A percentile compares a stretch with the other conserved stretches of the same genome.
Conservation (phyloP, 2,113 vertebrate genomes). For the Cebus imitator region DNA sequence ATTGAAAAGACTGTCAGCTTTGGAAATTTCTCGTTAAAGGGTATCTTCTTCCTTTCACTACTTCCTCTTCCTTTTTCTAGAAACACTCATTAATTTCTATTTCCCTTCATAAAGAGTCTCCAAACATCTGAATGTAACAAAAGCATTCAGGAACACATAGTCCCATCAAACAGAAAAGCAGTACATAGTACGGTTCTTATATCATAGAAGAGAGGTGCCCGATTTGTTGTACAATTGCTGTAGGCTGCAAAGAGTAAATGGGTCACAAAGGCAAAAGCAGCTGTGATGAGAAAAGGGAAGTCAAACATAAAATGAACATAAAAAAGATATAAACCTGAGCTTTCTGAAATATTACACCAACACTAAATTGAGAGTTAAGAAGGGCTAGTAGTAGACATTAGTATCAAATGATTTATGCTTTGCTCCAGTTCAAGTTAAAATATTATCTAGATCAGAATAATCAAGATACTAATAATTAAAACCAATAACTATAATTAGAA, state of each 20-base stretch:
- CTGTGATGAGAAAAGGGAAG: not conserved
- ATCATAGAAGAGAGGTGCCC: not conserved
- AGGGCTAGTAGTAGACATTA: not conserved
- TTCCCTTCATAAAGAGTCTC: not conserved
- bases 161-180: not conserved
- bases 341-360: not conserved
- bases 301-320: not conserved
- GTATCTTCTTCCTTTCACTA: not conserved
- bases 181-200: not conserved
- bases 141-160: not conserved
- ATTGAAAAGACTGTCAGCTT: not conserved
- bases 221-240: not conserved
- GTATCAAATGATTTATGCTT: not conserved
- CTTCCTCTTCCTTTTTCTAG: not conserved
- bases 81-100: not conserved
- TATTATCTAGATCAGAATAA: not conserved
- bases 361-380: not conserved
- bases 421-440: not conserved
- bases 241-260: not conserved
- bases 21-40: not conserved
- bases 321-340: not conserved
- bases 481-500: not conserved
- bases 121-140: not conserved
- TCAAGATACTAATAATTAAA: not conserved
- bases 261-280: not conserved